Conservation (phyloP, 2,113 vertebrate genomes). For the Leptobrachium ailaonicum region DNA sequence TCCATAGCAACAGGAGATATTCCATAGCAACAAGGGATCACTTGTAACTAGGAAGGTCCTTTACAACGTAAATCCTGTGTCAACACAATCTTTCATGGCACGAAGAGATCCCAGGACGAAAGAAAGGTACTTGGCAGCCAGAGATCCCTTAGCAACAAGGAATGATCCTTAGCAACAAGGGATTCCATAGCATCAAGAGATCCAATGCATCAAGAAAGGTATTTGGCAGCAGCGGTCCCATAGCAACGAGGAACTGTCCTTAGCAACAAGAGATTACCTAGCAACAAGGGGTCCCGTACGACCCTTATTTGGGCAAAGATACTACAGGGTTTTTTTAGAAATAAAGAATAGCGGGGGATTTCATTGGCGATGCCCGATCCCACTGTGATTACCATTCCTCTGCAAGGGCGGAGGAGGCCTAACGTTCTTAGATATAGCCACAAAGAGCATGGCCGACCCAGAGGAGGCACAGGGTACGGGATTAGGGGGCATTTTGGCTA, state of each 20-base stretch:
- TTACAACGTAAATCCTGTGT: neutral
- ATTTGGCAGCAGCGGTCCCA: neutral
- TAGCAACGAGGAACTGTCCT: slow-evolving; percentile 2
- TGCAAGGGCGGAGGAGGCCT: too few relatives aligned
- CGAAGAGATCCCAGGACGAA: neutral
- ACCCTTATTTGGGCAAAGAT: too few relatives aligned
- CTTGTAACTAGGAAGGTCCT: neutral
- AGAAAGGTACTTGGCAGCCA: neutral
- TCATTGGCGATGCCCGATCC: too few relatives aligned
- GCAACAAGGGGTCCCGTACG: neutral
- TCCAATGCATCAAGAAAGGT: neutral
- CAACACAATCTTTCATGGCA: neutral
- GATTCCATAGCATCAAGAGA: neutral
- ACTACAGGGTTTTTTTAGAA: too few relatives aligned
- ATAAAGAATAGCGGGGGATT: too few relatives aligned
- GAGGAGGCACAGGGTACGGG: too few relatives aligned
- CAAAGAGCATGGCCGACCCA: too few relatives aligned
- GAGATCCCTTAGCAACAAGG: neutral
- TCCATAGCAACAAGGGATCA: slow-evolving; percentile 1
- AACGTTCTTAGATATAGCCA: too few relatives aligned
- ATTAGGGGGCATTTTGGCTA: too few relatives aligned
- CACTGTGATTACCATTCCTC: too few relatives aligned
- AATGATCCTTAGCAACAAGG: neutral
- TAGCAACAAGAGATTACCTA: neutral
- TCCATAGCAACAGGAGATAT: neutral